Evolutionary conservation across 2,113 vertebrate species (phyloP).

Genomic region (Python bivittatus): DNA sequence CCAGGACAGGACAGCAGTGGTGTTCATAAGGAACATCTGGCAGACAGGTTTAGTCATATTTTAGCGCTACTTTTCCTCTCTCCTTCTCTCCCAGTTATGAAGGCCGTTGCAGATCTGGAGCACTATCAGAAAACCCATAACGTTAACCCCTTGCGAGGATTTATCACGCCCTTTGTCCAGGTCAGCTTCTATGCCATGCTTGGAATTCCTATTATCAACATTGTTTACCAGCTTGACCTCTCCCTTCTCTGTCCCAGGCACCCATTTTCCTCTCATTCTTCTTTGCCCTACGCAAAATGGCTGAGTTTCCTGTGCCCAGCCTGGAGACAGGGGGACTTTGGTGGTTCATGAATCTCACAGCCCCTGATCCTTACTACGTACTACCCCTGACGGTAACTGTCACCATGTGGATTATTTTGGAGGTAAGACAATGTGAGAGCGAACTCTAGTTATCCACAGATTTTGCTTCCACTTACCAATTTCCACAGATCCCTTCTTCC

Average conservation of each 20-base stretch:
- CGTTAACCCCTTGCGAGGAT: constrained; percentile 80
- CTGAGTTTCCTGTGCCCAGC: constrained; percentile 86
- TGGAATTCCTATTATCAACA: background rate
- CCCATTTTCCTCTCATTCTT: constrained; percentile 92
- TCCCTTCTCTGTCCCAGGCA: constrained; percentile 61
- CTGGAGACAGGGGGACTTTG: constrained; percentile 81
- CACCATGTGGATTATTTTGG: constrained; percentile 84
- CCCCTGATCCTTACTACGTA: constrained; percentile 81
- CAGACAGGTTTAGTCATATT: background rate
- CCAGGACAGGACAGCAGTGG: background rate
- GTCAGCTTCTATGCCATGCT: constrained; percentile 62
- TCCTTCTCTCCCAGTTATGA: constrained; percentile 72
- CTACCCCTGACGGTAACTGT: constrained; percentile 81
- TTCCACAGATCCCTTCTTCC: background rate
- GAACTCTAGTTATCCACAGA: background rate
- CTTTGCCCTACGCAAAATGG: constrained; percentile 88
- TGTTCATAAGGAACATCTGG: background rate
- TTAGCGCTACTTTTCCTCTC: background rate
- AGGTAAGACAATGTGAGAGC: constrained; percentile 70
- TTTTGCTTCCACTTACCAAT: background rate
- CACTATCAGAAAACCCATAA: constrained; percentile 85
- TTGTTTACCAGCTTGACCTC: background rate
- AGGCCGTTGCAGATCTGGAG: constrained; percentile 78
- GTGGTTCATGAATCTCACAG: constrained; percentile 85
- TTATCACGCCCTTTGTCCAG: constrained; percentile 85